phyloP scores from a whole-genome alignment of 2,113 vertebrate species.

The Corapipo altera region DNA sequence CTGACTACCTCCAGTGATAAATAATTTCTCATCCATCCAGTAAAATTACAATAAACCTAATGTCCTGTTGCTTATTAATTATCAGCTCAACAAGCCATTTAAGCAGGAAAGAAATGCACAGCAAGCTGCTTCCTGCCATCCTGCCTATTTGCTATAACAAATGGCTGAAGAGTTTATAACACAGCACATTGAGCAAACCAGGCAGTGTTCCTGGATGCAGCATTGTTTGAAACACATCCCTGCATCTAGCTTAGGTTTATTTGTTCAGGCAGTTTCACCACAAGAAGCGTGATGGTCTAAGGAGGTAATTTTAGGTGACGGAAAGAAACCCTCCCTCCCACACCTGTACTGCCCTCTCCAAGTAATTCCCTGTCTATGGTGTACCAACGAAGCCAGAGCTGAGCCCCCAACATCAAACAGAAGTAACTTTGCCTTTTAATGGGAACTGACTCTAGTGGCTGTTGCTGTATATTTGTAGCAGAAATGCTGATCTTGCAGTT shows the following conservation, averaged over 20 bases:
- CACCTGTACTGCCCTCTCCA: background rate
- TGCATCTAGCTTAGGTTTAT: background rate
- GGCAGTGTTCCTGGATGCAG: background rate
- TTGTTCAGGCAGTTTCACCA: background rate
- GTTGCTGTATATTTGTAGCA: background rate
- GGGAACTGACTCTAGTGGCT: background rate
- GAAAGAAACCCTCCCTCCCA: background rate
- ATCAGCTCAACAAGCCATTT: conserved; percentile 28
- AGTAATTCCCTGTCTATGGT: background rate
- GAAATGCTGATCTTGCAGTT: background rate
- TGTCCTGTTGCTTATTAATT: conserved; percentile 50
- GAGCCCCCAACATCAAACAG: background rate
- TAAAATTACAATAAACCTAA: background rate
- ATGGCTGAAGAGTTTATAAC: background rate
- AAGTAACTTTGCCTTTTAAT: background rate
- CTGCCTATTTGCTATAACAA: background rate
- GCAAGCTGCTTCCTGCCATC: background rate
- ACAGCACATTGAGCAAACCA: background rate
- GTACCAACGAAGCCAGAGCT: background rate
- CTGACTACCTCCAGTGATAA: background rate
- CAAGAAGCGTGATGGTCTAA: background rate
- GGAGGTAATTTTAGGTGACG: background rate
- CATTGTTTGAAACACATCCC: background rate
- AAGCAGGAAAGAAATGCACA: background rate
- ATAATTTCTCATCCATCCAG: background rate